These are phyloP conservation scores for Corapipo altera DNA, from an alignment of 2,113 vertebrate species.

Conservation along the genomic window DNA sequence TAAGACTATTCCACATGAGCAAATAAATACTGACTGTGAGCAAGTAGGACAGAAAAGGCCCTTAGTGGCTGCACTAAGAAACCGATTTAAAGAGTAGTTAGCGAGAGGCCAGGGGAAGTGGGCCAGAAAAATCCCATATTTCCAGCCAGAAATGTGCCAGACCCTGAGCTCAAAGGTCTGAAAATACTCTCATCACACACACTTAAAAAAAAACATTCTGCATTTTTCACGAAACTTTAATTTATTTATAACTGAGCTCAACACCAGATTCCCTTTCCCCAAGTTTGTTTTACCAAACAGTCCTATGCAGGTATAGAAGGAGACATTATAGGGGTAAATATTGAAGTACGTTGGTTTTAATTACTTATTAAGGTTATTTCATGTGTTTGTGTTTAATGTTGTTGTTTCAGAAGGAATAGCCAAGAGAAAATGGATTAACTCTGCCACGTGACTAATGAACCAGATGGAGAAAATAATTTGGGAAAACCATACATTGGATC, in stretches of 20 bases:
- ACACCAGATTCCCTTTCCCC: background rate
- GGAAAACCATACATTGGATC: background rate
- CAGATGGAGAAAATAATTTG: background rate
- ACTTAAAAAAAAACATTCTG: background rate
- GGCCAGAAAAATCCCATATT: background rate
- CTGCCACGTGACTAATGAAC: background rate
- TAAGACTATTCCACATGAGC: background rate
- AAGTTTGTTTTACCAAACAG: accelerated
- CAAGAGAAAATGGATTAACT: background rate
- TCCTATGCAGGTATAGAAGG: background rate
- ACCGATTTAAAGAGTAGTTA: background rate
- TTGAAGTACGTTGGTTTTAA: background rate
- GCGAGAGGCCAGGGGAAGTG: background rate
- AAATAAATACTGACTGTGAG: background rate
- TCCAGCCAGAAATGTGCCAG: background rate
- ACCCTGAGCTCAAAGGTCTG: background rate
- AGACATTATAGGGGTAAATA: background rate
- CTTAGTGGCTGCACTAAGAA: background rate
- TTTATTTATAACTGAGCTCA: background rate
- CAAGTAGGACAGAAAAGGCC: background rate
- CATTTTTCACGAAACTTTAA: background rate
- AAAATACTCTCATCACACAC: background rate
- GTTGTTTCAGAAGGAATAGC: background rate
- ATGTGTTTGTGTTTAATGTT: background rate
- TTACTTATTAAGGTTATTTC: background rate